Percentiles rank a stretch among this genome's conserved stretches.
Evolutionary conservation across 1,140 invertebrate species (phyloP).

Genomic region (Danaus melanippus): DNA sequence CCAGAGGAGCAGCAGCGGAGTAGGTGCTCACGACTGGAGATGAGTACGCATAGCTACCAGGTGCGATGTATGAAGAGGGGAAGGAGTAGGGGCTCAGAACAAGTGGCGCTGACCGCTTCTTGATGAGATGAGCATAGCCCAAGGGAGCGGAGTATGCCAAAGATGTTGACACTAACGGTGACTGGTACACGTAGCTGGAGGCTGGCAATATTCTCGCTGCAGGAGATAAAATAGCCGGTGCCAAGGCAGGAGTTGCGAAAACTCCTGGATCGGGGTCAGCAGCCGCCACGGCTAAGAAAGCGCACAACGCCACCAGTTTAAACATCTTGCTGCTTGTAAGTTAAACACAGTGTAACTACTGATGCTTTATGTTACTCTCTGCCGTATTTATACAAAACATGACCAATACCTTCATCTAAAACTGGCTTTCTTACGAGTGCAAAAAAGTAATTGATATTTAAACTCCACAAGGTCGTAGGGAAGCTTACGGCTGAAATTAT

Average conservation of each 20-base stretch:
- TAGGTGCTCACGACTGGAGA: slow-evolving; percentile 15
- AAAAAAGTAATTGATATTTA: slow-evolving; percentile 44
- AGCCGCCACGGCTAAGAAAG: slow-evolving; percentile 13
- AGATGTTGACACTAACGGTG: slow-evolving; percentile 22
- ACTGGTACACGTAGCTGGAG: slow-evolving; percentile 35
- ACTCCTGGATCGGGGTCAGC: slow-evolving; percentile 5
- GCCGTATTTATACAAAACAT: slow-evolving; percentile 41
- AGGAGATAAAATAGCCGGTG: slow-evolving; percentile 28
- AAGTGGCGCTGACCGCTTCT: slow-evolving; percentile 39
- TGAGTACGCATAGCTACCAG: slow-evolving; percentile 31
- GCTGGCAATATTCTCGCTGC: slow-evolving; percentile 19
- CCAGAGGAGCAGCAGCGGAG: slow-evolving; percentile 5
- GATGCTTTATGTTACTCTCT: slow-evolving; percentile 20
- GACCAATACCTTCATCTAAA: slow-evolving; percentile 29
- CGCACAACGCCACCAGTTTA: slow-evolving; percentile 20
- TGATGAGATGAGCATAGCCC: slow-evolving; percentile 37
- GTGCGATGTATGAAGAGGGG: slow-evolving; percentile 14
- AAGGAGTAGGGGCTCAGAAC: slow-evolving; percentile 30
- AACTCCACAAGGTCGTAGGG: slow-evolving; percentile 32
- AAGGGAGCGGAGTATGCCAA: slow-evolving; percentile 24
- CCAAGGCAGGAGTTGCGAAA: slow-evolving; percentile 36
- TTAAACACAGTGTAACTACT: slow-evolving; percentile 14
- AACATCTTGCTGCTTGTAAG: slow-evolving; percentile 16
- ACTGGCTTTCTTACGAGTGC: slow-evolving; percentile 44
- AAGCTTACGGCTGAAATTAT: slow-evolving; percentile 8